Conservation (phyloP, 2,113 vertebrate genomes). For the Synodontis membranacea region DNA sequence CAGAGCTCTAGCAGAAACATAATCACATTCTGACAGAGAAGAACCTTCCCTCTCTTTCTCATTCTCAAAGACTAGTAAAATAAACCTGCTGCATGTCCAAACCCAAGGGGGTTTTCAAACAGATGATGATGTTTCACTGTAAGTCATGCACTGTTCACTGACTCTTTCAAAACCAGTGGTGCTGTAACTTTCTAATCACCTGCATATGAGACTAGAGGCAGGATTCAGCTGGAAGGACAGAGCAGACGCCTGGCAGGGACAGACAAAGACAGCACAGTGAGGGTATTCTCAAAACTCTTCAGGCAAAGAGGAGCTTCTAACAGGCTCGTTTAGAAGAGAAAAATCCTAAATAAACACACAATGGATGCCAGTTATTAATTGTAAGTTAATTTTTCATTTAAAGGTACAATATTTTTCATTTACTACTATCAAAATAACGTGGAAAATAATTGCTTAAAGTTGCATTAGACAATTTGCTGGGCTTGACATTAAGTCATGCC, state of each 20-base stretch:
- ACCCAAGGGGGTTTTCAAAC: neutral
- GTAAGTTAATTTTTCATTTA: neutral
- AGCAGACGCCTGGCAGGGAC: neutral
- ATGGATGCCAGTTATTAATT: neutral
- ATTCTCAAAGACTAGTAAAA: neutral
- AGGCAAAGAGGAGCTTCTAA: neutral
- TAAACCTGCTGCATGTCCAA: neutral
- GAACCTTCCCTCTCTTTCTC: neutral
- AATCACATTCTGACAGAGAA: neutral
- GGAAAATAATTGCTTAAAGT: neutral
- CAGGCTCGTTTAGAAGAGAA: neutral
- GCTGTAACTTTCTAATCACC: neutral
- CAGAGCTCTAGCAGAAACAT: neutral
- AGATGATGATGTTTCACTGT: neutral
- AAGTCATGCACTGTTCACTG: neutral
- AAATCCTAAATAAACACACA: neutral
- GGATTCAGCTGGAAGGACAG: slow-evolving; percentile 20
- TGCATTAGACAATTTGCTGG: neutral
- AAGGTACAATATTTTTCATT: neutral
- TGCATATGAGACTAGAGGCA: neutral
- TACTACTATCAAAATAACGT: neutral
- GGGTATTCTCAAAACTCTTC: neutral
- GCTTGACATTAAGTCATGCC: neutral
- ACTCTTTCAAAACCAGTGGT: neutral
- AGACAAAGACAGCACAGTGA: neutral